A percentile compares a stretch with the other conserved stretches of the same genome.
phyloP scores from a whole-genome alignment of 2,888 invertebrate species.

The Heliconius aoede region DNA sequence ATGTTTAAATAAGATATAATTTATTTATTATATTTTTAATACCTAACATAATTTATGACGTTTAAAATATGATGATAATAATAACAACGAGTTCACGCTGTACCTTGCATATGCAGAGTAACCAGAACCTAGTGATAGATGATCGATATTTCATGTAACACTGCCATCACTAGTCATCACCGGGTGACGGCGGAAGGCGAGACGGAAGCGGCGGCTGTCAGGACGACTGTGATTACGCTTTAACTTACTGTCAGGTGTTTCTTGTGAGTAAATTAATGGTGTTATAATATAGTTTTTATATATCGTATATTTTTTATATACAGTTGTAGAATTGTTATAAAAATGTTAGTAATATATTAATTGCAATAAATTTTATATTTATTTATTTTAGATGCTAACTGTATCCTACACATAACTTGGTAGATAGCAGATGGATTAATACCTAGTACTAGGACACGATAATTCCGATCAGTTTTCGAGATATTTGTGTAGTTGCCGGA shows the following conservation, averaged over 20 bases:
- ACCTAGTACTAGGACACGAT: too few relatives aligned
- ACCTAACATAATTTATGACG: too few relatives aligned
- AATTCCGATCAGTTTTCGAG: too few relatives aligned
- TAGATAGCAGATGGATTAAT: too few relatives aligned
- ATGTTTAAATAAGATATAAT: too few relatives aligned
- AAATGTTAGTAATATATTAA: background rate
- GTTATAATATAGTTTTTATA: background rate
- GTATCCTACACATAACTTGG: too few relatives aligned
- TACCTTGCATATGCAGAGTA: background rate
- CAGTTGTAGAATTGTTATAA: background rate
- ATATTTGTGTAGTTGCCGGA: too few relatives aligned
- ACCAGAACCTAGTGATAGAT: background rate
- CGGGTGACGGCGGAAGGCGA: conserved; percentile 67
- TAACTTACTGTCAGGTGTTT: conserved; percentile 31
- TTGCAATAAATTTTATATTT: too few relatives aligned
- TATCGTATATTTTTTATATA: background rate
- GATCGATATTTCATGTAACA: conserved; percentile 31
- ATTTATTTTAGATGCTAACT: too few relatives aligned
- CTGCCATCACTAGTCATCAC: conserved; percentile 53
- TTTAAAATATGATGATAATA: too few relatives aligned
- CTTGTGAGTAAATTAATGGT: conserved; percentile 30
- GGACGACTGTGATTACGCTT: conserved; percentile 46
- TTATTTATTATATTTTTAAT: too few relatives aligned
- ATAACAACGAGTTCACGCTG: background rate
- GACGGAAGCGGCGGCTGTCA: conserved; percentile 75